Evolutionary conservation across 2,797 vertebrate genomes (phyloP).

Genomic region (Morelia viridis): DNA sequence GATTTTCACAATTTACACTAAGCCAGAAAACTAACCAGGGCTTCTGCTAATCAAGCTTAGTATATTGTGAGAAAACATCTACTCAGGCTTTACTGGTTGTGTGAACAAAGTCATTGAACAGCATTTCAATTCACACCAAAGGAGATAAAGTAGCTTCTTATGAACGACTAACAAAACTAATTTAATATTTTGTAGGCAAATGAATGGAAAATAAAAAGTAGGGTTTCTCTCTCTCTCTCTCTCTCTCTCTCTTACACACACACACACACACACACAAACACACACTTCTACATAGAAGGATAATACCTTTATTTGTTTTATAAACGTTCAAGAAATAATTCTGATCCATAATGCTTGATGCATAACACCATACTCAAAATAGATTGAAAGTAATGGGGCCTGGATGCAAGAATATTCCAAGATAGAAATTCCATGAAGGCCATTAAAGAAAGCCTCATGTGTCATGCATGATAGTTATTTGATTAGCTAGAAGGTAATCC

Average conservation of each 20-base stretch:
- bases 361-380: not conserved
- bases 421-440: not conserved
- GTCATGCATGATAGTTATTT: not conserved
- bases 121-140: not conserved
- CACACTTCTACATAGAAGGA: not conserved
- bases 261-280: not conserved
- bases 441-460: not conserved
- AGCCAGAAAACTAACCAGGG: not conserved
- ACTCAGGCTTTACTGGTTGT: not conserved
- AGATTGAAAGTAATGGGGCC: not conserved
- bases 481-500: not conserved
- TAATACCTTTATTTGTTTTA: not conserved
- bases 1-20: not conserved
- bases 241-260: too few species aligned
- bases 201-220: not conserved
- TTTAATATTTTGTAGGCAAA: not conserved
- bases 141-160: not conserved
- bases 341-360: not conserved
- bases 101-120: not conserved
- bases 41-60: not conserved
- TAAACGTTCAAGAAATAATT: not conserved
- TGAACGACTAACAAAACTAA: not conserved
- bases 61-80: not conserved
- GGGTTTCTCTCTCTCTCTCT: too few species aligned
- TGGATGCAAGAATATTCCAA: not conserved